Evolutionary conservation across 2,797 vertebrate species (phyloP), one percentile per base, ranked within the genome.

Genomic region (Alca torda): DNA sequence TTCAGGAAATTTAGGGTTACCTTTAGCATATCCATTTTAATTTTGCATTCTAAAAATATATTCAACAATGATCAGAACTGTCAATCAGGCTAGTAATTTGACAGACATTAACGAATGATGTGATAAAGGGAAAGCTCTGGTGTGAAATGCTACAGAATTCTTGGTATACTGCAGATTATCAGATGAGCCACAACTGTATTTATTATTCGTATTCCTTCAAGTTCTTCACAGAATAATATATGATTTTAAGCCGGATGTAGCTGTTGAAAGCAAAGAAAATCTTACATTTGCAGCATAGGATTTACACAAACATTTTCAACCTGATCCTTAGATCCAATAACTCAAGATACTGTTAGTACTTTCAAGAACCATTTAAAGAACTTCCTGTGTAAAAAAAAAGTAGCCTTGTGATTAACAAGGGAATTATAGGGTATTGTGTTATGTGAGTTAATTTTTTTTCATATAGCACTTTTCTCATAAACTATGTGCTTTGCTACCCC

Each of bases 221-320:
- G 37, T 51, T 68, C 33, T 86, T 50, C 0, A 4, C 10, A 23
- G 48, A 88, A 85, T 31, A 24, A 63, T 48, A 30, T 35, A 75
- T 48, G 77, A 69, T 72, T 75, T 84, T 84, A 83, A 94, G 35
- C 19, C 77, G 68, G 43, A 76, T 85, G 28, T 51, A 87, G 56
- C 19, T 56, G 72, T 17, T 92, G 84, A 95, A 94, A 80, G 56
- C 60, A 80, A 95, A 83, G 60, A 93, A 96, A 95, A 78, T 82
- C 46, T 67, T 82, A 60, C 33, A 50, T 79, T 79, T 43, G 93
- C 67, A 94, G 59, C 56, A 63, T 0, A 82, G 72, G 59, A 85
- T 80, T 94, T 94, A 90, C 7, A 5, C 23, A 84, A 82, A 82
- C 10, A 53, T 77, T 84, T 85, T 64, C 1, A 13, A 78, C 26